Evolutionary conservation across 2,888 invertebrate species (phyloP).

Genomic region (Platycnemis pennipes): DNA sequence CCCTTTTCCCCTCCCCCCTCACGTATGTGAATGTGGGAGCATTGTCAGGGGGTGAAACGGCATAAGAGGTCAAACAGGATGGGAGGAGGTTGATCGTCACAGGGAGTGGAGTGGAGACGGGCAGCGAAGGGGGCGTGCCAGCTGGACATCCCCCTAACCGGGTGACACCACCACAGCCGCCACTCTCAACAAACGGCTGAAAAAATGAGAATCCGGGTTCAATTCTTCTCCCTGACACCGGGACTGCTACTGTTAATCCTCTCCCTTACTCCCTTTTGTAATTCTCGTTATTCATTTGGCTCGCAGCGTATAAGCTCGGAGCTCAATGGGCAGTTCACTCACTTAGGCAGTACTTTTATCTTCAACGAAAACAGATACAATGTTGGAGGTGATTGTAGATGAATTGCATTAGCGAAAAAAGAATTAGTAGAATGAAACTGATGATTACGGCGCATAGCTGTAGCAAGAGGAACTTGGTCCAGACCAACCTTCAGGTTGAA

Average conservation of each 20-base stretch:
- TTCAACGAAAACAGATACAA: no score
- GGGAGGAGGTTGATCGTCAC: neutral
- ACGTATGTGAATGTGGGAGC: neutral
- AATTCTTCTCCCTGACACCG: no score
- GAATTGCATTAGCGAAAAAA: no score
- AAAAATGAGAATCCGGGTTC: neutral
- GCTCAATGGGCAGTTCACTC: no score
- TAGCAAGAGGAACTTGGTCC: no score
- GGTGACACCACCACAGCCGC: slow-evolving; percentile 11
- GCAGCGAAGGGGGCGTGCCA: neutral
- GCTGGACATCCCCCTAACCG: slow-evolving; percentile 38
- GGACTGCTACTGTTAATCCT: neutral
- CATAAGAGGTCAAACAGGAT: neutral
- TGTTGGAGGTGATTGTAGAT: no score
- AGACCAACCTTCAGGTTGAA: no score
- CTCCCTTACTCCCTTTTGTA: neutral
- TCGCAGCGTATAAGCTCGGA: no score
- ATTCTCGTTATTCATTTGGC: neutral
- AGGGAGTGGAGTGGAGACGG: no score
- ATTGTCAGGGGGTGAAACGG: neutral
- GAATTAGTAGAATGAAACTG: no score
- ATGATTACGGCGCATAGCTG: no score
- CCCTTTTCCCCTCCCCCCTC: neutral
- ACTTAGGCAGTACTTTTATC: no score
- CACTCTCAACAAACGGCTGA: neutral